These are phyloP conservation scores for Aquatica leii DNA, from an alignment of 2,888 invertebrate genomes.

Conservation along the genomic window DNA sequence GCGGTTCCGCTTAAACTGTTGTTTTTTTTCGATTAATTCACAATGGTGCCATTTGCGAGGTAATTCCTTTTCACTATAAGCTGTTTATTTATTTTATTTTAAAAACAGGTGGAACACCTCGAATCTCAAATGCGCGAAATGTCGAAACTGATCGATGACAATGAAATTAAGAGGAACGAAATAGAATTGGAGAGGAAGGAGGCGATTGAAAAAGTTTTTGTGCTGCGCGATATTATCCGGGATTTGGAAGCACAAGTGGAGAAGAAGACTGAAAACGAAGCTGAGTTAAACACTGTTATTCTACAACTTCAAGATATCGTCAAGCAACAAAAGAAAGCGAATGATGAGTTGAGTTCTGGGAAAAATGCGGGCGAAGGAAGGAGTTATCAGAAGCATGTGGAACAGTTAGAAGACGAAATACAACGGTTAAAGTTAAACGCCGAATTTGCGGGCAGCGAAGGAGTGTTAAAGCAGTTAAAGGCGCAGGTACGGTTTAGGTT, in stretches of 20 bases:
- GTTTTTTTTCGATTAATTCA: constrained; percentile 9
- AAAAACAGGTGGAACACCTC: constrained; percentile 77
- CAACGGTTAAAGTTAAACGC: constrained; percentile 52
- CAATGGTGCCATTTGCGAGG: too few relatives aligned
- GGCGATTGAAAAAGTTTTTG: constrained; percentile 77
- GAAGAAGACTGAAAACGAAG: constrained; percentile 69
- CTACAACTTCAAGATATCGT: constrained; percentile 61
- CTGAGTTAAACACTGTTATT: constrained; percentile 66
- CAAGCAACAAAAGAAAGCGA: constrained; percentile 54
- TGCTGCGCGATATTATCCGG: constrained; percentile 79
- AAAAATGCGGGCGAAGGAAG: constrained; percentile 59
- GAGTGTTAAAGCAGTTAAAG: constrained; percentile 58
- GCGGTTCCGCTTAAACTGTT: too few relatives aligned
- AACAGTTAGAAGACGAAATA: constrained; percentile 60
- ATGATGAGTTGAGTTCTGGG: constrained; percentile 64
- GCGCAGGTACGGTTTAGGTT: constrained; percentile 55
- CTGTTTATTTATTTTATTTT: too few relatives aligned
- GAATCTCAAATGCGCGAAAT: constrained; percentile 79
- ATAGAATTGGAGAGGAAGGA: constrained; percentile 77
- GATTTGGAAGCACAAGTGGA: constrained; percentile 81
- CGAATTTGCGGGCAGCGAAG: constrained; percentile 58
- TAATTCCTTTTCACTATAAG: too few relatives aligned
- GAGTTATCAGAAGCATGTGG: constrained; percentile 61
- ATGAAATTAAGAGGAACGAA: constrained; percentile 69
- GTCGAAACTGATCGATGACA: constrained; percentile 67